phyloP scores from a whole-genome alignment of 1,140 invertebrate genomes.

The Habropoda laboriosa region DNA sequence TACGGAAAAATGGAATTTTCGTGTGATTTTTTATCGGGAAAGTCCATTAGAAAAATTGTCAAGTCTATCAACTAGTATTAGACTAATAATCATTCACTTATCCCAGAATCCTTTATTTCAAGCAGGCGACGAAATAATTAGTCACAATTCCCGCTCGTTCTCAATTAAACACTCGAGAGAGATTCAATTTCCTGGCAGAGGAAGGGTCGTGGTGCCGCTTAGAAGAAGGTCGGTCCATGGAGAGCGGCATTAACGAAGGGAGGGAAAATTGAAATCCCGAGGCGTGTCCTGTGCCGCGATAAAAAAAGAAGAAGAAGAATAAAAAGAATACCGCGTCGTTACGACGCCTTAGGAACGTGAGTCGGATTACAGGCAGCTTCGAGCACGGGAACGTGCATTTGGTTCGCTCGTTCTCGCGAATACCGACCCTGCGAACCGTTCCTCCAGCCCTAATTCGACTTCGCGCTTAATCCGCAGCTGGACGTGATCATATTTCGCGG shows the following conservation, averaged over 20 bases:
- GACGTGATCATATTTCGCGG: conserved; percentile 62
- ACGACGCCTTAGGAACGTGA: conserved; percentile 7
- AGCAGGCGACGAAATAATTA: too few relatives aligned
- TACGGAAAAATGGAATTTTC: too few relatives aligned
- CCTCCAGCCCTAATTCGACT: conserved; percentile 43
- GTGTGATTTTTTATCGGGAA: too few relatives aligned
- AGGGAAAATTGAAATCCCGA: conserved; percentile 31
- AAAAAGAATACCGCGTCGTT: conserved; percentile 23
- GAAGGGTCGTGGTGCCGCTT: neutral
- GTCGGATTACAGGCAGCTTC: conserved; percentile 10
- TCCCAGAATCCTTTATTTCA: too few relatives aligned
- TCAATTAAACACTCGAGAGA: too few relatives aligned
- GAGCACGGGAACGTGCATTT: neutral
- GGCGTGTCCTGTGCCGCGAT: neutral
- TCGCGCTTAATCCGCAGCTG: conserved; percentile 56
- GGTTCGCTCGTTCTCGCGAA: neutral
- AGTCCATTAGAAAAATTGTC: too few relatives aligned
- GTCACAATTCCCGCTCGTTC: too few relatives aligned
- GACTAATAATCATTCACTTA: too few relatives aligned
- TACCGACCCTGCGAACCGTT: neutral
- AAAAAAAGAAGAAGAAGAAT: too few relatives aligned
- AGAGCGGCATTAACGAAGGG: neutral
- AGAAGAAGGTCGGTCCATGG: neutral
- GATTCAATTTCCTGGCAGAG: too few relatives aligned
- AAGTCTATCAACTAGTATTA: too few relatives aligned